Evolutionary conservation across 2,888 invertebrate genomes (phyloP), one percentile per base, ranked within the genome.

Genomic region (Furcula furcula): DNA sequence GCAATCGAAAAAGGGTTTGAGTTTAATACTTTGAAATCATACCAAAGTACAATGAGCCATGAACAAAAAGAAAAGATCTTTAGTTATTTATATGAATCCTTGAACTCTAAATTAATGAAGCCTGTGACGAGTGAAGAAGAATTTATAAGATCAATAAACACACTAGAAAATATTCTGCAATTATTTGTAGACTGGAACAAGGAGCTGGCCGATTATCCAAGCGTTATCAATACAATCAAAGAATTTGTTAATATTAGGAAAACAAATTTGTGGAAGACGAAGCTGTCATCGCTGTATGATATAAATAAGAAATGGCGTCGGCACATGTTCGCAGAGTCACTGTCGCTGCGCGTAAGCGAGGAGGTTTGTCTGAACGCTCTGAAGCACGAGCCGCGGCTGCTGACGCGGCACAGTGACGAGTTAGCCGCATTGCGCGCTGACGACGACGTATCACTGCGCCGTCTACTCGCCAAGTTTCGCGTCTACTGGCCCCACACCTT

Each of bases 241-340:
- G 57, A 67, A 10, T 45, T 66, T 1, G 49, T 73, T 11, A 46
- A 63, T 34, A 44, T 69, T 2, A 74, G 67, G 34, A 63, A 62
- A 25, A 42, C 66, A 34, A 65, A 69, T 20, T 50, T 49, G 5
- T 77, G 67, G 68, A 55, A 64, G 20, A 28, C 34, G 2, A 40
- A 58, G 40, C 42, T 83, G 23, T 44, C 55, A 6, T 23, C 40
- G 5, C 41, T 83, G 20, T 85, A 82, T 40, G 70, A 76, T 31
- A 56, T 59, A 31, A 74, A 84, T 13, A 83, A 78, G 39, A 60
- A 72, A 7, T 83, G 81, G 82, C 63, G 64, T 35, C 78, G 55
- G 40, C 34, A 45, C 10, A 55, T 85, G 52, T 83, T 84, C 47
- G 66, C 77, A 34, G 74, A 80, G 18, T 84, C 83, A 1, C 20